A percentile compares a stretch with the other conserved stretches of the same genome.
phyloP scores from a whole-genome alignment of 2,797 vertebrate species.

The Rallus crepitans region DNA sequence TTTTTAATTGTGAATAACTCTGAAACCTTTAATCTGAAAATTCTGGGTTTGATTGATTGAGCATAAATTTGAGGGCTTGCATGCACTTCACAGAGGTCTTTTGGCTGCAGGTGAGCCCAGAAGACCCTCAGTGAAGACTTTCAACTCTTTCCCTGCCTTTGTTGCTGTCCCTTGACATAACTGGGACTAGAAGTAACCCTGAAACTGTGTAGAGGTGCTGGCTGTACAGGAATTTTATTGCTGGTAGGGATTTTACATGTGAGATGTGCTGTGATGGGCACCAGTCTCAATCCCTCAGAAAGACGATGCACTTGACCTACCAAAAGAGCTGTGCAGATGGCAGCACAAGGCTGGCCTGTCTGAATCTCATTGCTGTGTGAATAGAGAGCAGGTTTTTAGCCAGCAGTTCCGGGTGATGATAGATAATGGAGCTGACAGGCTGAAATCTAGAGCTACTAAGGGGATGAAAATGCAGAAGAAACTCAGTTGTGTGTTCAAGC shows the following conservation, averaged over 20 bases:
- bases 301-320: neutral
- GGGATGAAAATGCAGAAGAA: neutral
- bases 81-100: neutral
- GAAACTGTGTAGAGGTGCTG: neutral
- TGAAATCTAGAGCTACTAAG: neutral
- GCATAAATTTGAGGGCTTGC: neutral
- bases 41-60: neutral
- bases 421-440: neutral
- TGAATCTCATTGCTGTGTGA: accelerated
- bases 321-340: neutral
- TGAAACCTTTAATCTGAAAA: neutral
- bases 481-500: neutral
- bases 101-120: neutral
- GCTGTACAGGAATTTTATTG: neutral
- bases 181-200: neutral
- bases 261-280: neutral
- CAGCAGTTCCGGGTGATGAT: neutral
- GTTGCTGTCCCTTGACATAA: neutral
- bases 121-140: neutral
- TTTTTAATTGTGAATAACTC: neutral
- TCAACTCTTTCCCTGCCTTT: neutral
- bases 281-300: neutral
- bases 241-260: neutral
- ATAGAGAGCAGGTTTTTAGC: neutral
- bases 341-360: neutral